These are phyloP conservation scores for Chlorodrepanis virens DNA, from an alignment of 2,113 vertebrate species.

Conservation along the genomic window DNA sequence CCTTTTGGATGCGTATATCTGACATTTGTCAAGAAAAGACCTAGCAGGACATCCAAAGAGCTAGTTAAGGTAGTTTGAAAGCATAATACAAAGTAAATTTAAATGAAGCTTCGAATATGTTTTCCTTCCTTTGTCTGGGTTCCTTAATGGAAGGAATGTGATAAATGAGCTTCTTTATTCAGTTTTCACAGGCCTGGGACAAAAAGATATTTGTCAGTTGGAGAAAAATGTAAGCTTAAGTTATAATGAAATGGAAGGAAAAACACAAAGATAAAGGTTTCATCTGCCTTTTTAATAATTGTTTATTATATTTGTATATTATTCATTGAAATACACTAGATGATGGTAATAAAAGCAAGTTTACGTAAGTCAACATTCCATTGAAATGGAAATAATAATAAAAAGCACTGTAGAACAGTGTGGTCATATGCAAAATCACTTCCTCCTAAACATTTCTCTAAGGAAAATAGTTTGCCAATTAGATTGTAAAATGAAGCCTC, in stretches of 20 bases:
- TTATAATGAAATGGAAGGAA: not conserved
- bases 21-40: not conserved
- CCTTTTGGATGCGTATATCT: not conserved
- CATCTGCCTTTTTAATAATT: not conserved
- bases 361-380: not conserved
- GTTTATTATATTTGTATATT: not conserved
- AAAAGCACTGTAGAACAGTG: not conserved
- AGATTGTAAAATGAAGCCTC: not conserved
- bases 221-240: not conserved
- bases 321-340: not conserved
- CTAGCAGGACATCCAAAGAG: not conserved
- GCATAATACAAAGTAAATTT: not conserved
- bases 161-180: not conserved
- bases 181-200: not conserved
- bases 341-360: not conserved
- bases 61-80: not conserved
- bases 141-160: not conserved
- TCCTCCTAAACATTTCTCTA: not conserved
- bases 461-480: not conserved
- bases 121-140: not conserved
- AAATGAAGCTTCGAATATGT: not conserved
- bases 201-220: not conserved
- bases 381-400: not conserved
- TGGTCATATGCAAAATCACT: not conserved
- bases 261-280: not conserved